A percentile compares a stretch with the other conserved stretches of the same genome.
These are phyloP conservation scores for Encarsia formosa DNA, from an alignment of 2,888 invertebrate species.

Conservation along the genomic window DNA sequence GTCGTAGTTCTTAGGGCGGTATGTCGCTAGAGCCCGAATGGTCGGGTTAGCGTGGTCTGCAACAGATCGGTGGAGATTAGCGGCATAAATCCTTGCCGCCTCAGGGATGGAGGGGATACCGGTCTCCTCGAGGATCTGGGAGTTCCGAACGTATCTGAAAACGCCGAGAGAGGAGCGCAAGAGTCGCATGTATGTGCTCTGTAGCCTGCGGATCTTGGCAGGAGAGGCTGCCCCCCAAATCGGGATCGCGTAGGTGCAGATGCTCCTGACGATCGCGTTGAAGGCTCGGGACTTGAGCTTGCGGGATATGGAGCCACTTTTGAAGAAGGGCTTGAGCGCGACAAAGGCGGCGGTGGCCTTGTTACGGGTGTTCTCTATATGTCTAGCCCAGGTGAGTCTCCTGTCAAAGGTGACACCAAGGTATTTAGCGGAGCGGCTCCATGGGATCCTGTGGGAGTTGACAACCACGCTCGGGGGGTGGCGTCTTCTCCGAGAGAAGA, in stretches of 20 bases:
- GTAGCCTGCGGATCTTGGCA: not conserved
- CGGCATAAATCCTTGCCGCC: not conserved
- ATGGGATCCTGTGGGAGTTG: not conserved
- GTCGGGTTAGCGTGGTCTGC: slow-evolving; percentile 1
- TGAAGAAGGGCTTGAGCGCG: slow-evolving; percentile 13
- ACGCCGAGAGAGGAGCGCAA: slow-evolving; percentile 1
- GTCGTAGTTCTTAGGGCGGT: not conserved
- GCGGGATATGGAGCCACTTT: not conserved
- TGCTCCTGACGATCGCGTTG: too few relatives aligned
- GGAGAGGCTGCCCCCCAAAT: slow-evolving; percentile 2
- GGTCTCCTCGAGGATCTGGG: slow-evolving; percentile 6
- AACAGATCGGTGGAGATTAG: not conserved
- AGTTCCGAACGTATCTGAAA: slow-evolving; percentile 8
- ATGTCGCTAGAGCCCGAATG: too few relatives aligned
- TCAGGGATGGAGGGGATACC: not conserved
- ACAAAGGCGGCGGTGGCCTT: slow-evolving; percentile 3
- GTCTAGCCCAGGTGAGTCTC: slow-evolving; percentile 10
- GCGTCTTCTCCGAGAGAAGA: not conserved
- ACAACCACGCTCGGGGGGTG: slow-evolving; percentile 1
- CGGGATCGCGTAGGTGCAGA: slow-evolving; percentile 14
- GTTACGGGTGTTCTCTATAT: not conserved
- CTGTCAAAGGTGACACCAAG: slow-evolving; percentile 10
- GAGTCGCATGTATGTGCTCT: slow-evolving; percentile 1
- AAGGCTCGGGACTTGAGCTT: slow-evolving; percentile 11
- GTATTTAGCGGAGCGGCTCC: slow-evolving; percentile 16